Evolutionary conservation across 92 coral and sea anemone species (phyloP).

Genomic region (Siderastrea siderea): DNA sequence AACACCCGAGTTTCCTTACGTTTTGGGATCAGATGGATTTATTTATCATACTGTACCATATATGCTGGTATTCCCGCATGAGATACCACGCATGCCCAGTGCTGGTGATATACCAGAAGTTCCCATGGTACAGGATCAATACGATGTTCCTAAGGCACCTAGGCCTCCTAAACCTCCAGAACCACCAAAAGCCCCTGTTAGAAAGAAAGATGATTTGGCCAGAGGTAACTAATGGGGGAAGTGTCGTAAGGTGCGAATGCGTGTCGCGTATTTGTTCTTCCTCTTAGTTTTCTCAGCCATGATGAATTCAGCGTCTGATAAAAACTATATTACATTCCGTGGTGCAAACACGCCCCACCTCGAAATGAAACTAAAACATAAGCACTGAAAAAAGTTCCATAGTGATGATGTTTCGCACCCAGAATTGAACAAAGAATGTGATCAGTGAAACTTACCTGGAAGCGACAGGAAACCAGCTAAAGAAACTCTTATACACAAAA

Average conservation of each 20-base stretch:
- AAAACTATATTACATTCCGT: too few relatives aligned
- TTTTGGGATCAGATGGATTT: constrained; percentile 55
- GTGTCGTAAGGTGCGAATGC: not conserved
- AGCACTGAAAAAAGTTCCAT: too few relatives aligned
- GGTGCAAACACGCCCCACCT: too few relatives aligned
- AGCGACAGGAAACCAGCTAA: too few relatives aligned
- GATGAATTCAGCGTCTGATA: too few relatives aligned
- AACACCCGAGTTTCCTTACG: constrained; percentile 76
- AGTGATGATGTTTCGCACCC: too few relatives aligned
- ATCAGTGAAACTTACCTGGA: too few relatives aligned
- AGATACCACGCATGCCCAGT: constrained; percentile 78
- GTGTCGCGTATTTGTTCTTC: not conserved
- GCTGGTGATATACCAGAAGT: constrained; percentile 84
- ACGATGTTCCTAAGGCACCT: constrained; percentile 83
- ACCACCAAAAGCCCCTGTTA: constrained; percentile 67
- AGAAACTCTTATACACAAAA: too few relatives aligned
- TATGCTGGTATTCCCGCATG: constrained; percentile 60
- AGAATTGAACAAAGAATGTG: too few relatives aligned
- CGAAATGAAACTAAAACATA: too few relatives aligned
- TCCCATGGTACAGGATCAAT: constrained; percentile 68
- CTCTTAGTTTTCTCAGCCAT: too few relatives aligned
- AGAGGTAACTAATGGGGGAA: constrained; percentile 57
- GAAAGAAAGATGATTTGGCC: constrained; percentile 34
- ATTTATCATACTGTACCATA: constrained; percentile 56
- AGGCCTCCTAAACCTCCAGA: constrained; percentile 78